Conservation (phyloP, 2,888 invertebrate genomes). For the Augiades crinisus region DNA sequence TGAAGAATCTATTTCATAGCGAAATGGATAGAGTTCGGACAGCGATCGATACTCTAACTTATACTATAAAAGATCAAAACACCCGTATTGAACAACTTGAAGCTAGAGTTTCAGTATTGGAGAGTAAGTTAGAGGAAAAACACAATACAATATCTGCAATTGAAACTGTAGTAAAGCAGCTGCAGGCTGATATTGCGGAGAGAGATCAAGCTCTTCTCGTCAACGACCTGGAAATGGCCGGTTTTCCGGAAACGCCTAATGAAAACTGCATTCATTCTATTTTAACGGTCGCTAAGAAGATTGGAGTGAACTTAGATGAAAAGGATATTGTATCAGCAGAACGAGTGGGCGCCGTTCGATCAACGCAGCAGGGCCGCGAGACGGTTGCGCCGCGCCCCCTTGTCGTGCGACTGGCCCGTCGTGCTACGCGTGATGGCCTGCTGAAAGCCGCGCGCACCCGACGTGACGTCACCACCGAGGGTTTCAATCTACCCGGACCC, state of each 20-base stretch:
- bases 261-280: constrained; percentile 28
- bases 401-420: constrained; percentile 28
- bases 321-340: constrained; percentile 28
- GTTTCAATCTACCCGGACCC: constrained; percentile 4
- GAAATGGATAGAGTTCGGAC: not conserved
- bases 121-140: constrained; percentile 2
- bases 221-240: constrained; percentile 29
- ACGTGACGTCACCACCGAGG: constrained; percentile 25
- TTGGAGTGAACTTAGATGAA: constrained; percentile 28
- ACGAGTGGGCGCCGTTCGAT: constrained; percentile 27
- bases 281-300: constrained; percentile 19
- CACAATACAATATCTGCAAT: not conserved
- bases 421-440: constrained; percentile 24
- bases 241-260: constrained; percentile 25
- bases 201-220: constrained; percentile 28
- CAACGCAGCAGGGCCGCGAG: not conserved
- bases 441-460: constrained; percentile 28
- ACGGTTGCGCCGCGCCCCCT: constrained; percentile 19
- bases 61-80: not conserved
- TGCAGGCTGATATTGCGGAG: not conserved
- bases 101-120: constrained; percentile 1
- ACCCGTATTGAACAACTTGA: constrained; percentile 12
- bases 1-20: not conserved
- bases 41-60: not conserved
- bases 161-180: not conserved